These are phyloP conservation scores for Drosophila sproati DNA, from an alignment of 1,140 invertebrate genomes.

Conservation along the genomic window DNA sequence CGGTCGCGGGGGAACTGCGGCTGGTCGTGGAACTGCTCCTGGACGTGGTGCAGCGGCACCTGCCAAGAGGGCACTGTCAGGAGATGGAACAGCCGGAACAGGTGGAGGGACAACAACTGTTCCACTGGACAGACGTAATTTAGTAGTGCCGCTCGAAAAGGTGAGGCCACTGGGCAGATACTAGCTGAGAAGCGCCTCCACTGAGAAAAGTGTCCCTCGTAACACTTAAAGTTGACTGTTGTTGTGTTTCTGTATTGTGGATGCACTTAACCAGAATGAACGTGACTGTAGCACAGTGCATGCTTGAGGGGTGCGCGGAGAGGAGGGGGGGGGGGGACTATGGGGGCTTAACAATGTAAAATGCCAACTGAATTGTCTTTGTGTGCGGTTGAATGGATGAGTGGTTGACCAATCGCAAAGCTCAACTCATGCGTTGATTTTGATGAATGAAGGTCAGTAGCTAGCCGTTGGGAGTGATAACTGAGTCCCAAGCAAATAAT, in stretches of 20 bases:
- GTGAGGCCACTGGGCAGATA: constrained; percentile 61
- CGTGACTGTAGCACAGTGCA: constrained; percentile 64
- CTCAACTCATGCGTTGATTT: constrained; percentile 41
- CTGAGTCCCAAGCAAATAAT: constrained; percentile 33
- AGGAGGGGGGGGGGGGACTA: neutral
- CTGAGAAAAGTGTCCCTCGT: constrained; percentile 7
- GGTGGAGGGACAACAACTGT: constrained; percentile 22
- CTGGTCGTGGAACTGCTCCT: constrained; percentile 40
- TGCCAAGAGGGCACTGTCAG: constrained; percentile 20
- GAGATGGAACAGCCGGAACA: constrained; percentile 9
- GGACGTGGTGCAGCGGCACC: constrained; percentile 38
- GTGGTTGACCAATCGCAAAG: constrained; percentile 32
- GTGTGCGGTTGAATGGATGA: constrained; percentile 4
- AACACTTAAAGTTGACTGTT: constrained; percentile 70
- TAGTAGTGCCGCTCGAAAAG: constrained; percentile 84
- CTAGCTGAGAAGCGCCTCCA: constrained; percentile 22
- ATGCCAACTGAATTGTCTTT: constrained; percentile 57
- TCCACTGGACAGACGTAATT: constrained; percentile 70
- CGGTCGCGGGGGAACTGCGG: constrained; percentile 43
- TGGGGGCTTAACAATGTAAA: constrained; percentile 41
- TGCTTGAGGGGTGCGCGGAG: neutral
- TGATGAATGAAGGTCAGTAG: constrained; percentile 65
- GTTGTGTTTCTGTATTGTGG: constrained; percentile 29
- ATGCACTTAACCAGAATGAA: constrained; percentile 70
- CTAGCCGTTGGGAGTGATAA: constrained; percentile 3